Base-by-base conservation (phyloP, 2,888 invertebrate species). In the Linhomoeus sp. region DNA sequence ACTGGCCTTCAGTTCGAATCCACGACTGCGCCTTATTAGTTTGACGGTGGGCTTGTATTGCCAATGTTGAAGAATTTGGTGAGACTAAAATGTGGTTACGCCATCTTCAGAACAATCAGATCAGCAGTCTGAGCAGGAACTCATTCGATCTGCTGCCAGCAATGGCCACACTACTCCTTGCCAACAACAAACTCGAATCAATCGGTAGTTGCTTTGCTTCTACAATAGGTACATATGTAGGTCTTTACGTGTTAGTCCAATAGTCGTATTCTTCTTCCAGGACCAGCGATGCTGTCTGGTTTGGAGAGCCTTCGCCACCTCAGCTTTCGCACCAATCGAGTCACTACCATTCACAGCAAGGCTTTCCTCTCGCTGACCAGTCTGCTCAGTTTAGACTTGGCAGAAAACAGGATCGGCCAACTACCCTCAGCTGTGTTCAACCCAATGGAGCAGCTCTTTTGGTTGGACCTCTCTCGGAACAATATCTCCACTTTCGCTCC, bases 1-100 rank as follows among this genome's bases (percentile, higher is more conserved):
- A 45, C 75, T 81, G 59, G 70, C 85, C 47, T 82, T 87, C 58
- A 80, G 81, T 60, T 79, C 80, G 23, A 81, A 83, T 62, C 86
- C 87, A 35, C 56, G 60, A 33, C 54, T 69, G 40, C 56, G 60
- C 46, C 51, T 62, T 67, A 79, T 87, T 64, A 80, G 81, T 63
- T 75, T 87, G 46, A 79, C 52, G 48, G 57, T 57, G 22, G 42
- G 45, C n/a, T n/a, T n/a, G n/a, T n/a, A n/a, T n/a, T n/a, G n/a
- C n/a, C n/a, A n/a, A n/a, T n/a, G n/a, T n/a, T n/a, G n/a, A n/a
- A n/a, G n/a, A n/a, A n/a, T n/a, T n/a, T n/a, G n/a, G n/a, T n/a
- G n/a, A n/a, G n/a, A n/a, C n/a, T n/a, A n/a, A n/a, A n/a, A n/a
- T n/a, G n/a, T n/a, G n/a, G n/a, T 26, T 23, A 41, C 7, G 17